These are phyloP conservation scores for Pao palembangensis DNA, from an alignment of 2,113 vertebrate genomes.

Conservation along the genomic window DNA sequence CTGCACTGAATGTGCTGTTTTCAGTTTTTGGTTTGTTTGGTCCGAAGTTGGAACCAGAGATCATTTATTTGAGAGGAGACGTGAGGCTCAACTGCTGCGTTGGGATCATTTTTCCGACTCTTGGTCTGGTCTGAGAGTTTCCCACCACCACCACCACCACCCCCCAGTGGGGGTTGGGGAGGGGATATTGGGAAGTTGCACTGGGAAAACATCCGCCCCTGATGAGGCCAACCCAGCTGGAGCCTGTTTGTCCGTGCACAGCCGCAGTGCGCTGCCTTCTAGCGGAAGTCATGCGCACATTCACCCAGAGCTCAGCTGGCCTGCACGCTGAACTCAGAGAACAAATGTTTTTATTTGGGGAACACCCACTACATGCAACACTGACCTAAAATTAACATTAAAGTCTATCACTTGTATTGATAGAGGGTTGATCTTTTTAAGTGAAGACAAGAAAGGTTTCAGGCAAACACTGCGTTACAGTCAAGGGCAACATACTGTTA, in stretches of 20 bases:
- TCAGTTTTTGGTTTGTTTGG: background rate
- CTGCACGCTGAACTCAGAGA: slow-evolving; percentile 23
- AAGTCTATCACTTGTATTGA: too few species aligned
- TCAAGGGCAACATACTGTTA: too few species aligned
- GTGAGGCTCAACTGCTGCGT: background rate
- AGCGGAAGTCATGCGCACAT: slow-evolving; percentile 52
- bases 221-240: slow-evolving; percentile 57
- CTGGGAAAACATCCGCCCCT: slow-evolving; percentile 68
- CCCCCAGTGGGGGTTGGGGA: slow-evolving; percentile 3
- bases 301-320: slow-evolving; percentile 27
- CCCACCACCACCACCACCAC: too few species aligned
- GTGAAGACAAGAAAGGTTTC: too few species aligned
- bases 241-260: slow-evolving; percentile 53
- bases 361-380: too few species aligned
- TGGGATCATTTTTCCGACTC: background rate
- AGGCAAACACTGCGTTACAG: too few species aligned
- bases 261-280: slow-evolving; percentile 45
- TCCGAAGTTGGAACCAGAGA: background rate
- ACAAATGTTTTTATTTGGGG: too few species aligned
- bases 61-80: background rate
- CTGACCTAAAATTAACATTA: too few species aligned
- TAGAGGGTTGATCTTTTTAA: too few species aligned
- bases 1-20: background rate
- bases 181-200: slow-evolving; percentile 53
- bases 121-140: slow-evolving; percentile 11